Percentiles rank a stretch among this genome's conserved stretches.
Evolutionary conservation across 2,797 vertebrate genomes (phyloP).

Genomic region (Sebastes itinus): DNA sequence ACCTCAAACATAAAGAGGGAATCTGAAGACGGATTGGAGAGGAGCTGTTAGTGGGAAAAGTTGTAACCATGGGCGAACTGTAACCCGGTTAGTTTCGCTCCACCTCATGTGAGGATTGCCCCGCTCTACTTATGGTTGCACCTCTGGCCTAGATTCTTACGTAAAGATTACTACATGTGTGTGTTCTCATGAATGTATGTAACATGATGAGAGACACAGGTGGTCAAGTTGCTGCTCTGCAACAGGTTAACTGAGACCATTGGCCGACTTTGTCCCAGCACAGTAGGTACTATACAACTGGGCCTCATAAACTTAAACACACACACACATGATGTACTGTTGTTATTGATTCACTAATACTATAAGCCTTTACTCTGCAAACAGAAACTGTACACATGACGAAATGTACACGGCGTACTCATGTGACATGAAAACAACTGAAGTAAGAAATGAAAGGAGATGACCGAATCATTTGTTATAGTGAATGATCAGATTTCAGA

Average conservation of each 20-base stretch:
- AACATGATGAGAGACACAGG: slow-evolving; percentile 50
- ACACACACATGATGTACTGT: slow-evolving; percentile 9
- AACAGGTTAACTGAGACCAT: slow-evolving; percentile 19
- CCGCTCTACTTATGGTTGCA: slow-evolving; percentile 13
- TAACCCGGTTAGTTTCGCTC: not conserved
- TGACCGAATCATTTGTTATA: not conserved
- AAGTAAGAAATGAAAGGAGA: not conserved
- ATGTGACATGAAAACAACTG: slow-evolving; percentile 39
- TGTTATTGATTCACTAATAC: slow-evolving; percentile 50
- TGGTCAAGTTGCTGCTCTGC: slow-evolving; percentile 34
- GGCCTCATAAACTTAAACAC: not conserved
- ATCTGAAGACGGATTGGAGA: not conserved
- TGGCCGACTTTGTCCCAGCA: not conserved
- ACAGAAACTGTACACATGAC: slow-evolving; percentile 52
- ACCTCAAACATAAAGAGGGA: not conserved
- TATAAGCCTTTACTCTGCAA: slow-evolving; percentile 50
- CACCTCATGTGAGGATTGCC: slow-evolving; percentile 1
- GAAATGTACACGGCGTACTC: slow-evolving; percentile 25
- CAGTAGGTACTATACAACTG: not conserved
- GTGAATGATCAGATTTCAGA: not conserved
- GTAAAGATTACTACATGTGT: slow-evolving; percentile 22
- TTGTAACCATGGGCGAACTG: not conserved
- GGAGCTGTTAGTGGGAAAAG: not conserved
- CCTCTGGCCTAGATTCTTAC: slow-evolving; percentile 71
- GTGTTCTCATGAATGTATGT: slow-evolving; percentile 23